Evolutionary conservation across 2,888 invertebrate genomes (phyloP).

Genomic region (Marasmarcha lunaedactyla): DNA sequence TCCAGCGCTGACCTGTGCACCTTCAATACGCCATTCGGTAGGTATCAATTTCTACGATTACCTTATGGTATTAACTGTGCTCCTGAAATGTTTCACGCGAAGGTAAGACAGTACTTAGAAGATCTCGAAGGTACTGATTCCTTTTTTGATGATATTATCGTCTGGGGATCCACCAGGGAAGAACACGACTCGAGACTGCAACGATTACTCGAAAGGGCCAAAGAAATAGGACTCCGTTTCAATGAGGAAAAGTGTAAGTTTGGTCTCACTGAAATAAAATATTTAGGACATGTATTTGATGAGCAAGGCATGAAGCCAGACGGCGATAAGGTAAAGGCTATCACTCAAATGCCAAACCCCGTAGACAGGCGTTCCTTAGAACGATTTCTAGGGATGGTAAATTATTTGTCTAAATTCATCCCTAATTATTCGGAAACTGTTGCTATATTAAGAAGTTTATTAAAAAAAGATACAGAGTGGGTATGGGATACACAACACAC

Average conservation of each 20-base stretch:
- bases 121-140: slow-evolving; percentile 10
- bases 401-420: slow-evolving; percentile 2
- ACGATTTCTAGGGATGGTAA: slow-evolving; percentile 8
- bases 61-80: no score
- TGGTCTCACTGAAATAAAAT: slow-evolving; percentile 5
- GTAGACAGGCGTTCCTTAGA: slow-evolving; percentile 6
- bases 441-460: background rate
- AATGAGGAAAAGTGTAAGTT: slow-evolving; percentile 10
- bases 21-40: slow-evolving; percentile 13
- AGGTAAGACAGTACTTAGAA: slow-evolving; percentile 7
- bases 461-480: slow-evolving; percentile 8
- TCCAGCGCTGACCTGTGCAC: slow-evolving; percentile 18
- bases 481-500: slow-evolving; percentile 3
- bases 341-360: slow-evolving; percentile 5
- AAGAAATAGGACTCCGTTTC: no score
- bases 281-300: slow-evolving; percentile 7
- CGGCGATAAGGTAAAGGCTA: slow-evolving; percentile 7
- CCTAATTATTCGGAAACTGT: background rate
- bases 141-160: slow-evolving; percentile 11
- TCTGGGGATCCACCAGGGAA: no score
- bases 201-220: no score
- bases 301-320: slow-evolving; percentile 8
- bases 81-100: no score
- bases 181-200: no score
- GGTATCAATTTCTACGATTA: slow-evolving; percentile 15